A percentile compares a stretch with the other conserved stretches of the same genome.
These are phyloP conservation scores for Drosophila borborema DNA, from an alignment of 2,888 invertebrate species.

Conservation along the genomic window DNA sequence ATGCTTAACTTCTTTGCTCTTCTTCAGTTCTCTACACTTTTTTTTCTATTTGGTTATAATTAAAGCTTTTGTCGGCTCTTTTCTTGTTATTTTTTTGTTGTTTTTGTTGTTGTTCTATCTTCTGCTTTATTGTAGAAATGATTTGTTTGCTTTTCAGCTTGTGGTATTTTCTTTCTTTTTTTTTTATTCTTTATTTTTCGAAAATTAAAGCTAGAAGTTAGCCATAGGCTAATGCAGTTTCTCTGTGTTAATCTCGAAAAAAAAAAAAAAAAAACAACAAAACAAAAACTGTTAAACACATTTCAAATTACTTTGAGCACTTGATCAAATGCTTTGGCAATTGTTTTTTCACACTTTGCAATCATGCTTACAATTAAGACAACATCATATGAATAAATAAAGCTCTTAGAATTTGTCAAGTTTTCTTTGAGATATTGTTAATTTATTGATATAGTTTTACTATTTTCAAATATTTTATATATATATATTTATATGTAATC, in stretches of 20 bases:
- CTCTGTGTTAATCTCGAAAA: not conserved
- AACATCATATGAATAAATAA: not conserved
- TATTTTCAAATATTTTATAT: not conserved
- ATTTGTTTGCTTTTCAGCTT: slow-evolving; percentile 46
- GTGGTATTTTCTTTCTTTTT: slow-evolving; percentile 3
- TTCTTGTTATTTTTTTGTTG: slow-evolving; percentile 53
- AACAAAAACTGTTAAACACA: slow-evolving; percentile 2
- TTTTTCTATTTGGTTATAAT: slow-evolving; percentile 74
- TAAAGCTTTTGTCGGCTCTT: slow-evolving; percentile 67
- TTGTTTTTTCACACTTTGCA: not conserved
- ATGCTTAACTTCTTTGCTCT: slow-evolving; percentile 14
- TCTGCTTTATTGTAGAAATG: slow-evolving; percentile 22
- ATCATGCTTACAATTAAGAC: no score
- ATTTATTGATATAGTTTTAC: no score
- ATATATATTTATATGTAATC: not conserved
- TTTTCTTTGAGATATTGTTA: not conserved
- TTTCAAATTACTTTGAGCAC: not conserved
- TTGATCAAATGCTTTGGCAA: slow-evolving; percentile 5
- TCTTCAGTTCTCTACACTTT: slow-evolving; percentile 30
- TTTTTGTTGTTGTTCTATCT: slow-evolving; percentile 31
- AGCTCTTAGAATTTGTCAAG: not conserved
- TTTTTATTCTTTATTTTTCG: not conserved
- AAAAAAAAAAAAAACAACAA: no score
- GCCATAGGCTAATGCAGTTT: slow-evolving; percentile 16
- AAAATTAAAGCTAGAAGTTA: slow-evolving; percentile 1